Base-by-base conservation (phyloP, 2,113 vertebrate genomes). In the Rutilus rutilus region DNA sequence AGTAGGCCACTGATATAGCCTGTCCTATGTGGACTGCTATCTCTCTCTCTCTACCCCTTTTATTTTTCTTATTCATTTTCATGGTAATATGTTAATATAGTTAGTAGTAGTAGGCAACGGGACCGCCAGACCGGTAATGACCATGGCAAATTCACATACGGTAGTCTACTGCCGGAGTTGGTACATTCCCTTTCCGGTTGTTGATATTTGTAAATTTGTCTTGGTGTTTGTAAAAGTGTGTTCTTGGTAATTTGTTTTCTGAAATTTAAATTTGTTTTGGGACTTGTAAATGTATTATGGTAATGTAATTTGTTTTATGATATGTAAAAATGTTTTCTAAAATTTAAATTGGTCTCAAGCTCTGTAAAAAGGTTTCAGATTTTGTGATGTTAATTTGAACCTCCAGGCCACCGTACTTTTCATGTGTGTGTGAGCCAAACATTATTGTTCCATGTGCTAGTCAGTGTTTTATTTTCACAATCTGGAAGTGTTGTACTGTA, bases 1-100 rank as follows among this genome's bases (percentile, higher is more conserved):
- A 74, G 23, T 65, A 33, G 57, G 59, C 78, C 78, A 81, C 78
- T 42, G 78, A 30, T 81, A 81, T 81, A 62, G 78, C 78, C 78
- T 81, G 78, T 81, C 33, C 78, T 81, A 36, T 82, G 23, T 82
- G 60, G 36, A n/a, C 39, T 15, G 39, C 59, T 47, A 69, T 69
- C 80, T 67, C 39, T 64, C 80, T 67, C 60, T 67, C 79, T 65
- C 62, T 82, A 25, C 65, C 80, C 65, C 62, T 45, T 82, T 47
- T 45, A 42, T 82, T 47, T 42, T 45, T 25, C 80, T 67, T 59
- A 33, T 60, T 52, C 33, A 50, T 33, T 33, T 52, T 54, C 54
- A 27, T 33, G 54, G 52, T 79, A 33, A 33, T 52, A 47, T 78
- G 42, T 54, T 50, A 78, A 59, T 52, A 57, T 79, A 79, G 33